Evolutionary conservation across 2,113 vertebrate species (phyloP).

Genomic region (Ploceus nigricollis): DNA sequence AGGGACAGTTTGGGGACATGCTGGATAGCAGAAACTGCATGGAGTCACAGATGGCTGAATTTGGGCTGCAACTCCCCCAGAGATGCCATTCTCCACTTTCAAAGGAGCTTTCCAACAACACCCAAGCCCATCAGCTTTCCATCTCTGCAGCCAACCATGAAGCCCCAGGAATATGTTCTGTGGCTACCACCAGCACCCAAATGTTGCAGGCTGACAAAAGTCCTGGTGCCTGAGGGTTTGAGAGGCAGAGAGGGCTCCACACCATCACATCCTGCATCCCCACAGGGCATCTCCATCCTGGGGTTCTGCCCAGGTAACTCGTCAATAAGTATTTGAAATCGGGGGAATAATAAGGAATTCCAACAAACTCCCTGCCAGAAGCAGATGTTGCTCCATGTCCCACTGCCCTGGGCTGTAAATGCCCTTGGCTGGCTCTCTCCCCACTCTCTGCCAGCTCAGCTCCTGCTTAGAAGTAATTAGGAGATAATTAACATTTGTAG

Average conservation of each 20-base stretch:
- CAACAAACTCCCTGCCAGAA: not conserved
- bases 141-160: not conserved
- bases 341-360: not conserved
- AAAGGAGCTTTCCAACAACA: not conserved
- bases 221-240: not conserved
- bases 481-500: constrained; percentile 73
- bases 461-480: constrained; percentile 66
- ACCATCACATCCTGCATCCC: not conserved
- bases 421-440: constrained; percentile 43
- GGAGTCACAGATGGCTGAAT: not conserved
- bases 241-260: not conserved
- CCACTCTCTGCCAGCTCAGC: not conserved
- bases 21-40: not conserved
- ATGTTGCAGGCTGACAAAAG: not conserved
- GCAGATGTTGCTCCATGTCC: not conserved
- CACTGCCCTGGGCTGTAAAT: not conserved
- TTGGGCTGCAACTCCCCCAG: not conserved
- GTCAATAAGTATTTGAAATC: fast-evolving
- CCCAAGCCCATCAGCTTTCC: not conserved
- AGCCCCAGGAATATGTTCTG: not conserved
- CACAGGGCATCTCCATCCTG: not conserved
- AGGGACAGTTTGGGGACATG: not conserved
- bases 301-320: not conserved
- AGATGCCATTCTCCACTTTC: not conserved
- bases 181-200: not conserved